A percentile compares a stretch with the other conserved stretches of the same genome.
Evolutionary conservation across 2,113 vertebrate genomes (phyloP).

Genomic region (Lampris incognitus): DNA sequence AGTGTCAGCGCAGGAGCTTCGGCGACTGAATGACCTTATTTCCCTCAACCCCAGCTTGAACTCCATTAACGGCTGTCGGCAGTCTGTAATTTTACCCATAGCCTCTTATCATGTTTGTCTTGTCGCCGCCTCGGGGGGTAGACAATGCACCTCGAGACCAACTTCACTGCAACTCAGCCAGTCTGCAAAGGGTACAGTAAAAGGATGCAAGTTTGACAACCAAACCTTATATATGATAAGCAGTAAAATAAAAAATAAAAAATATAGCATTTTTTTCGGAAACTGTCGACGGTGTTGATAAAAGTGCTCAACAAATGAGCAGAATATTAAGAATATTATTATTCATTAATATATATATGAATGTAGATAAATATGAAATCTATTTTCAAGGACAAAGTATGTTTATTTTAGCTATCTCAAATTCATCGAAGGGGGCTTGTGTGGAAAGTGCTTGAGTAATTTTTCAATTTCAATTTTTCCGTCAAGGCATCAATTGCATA

Average conservation of each 20-base stretch:
- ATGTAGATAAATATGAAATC: too few species aligned
- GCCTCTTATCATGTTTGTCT: conserved; percentile 78
- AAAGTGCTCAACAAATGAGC: too few species aligned
- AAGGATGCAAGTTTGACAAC: conserved; percentile 10
- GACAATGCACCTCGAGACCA: conserved; percentile 56
- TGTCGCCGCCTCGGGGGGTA: conserved; percentile 65
- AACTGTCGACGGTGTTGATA: too few species aligned
- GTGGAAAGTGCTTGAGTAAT: not conserved
- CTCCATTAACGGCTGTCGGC: conserved; percentile 75
- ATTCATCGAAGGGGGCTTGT: not conserved
- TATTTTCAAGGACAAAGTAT: too few species aligned
- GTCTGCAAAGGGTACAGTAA: conserved; percentile 19
- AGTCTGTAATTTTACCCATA: conserved; percentile 82
- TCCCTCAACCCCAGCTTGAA: conserved; percentile 79
- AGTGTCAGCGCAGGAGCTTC: conserved; percentile 30
- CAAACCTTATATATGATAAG: not conserved
- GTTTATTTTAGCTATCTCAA: too few species aligned
- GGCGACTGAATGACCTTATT: conserved; percentile 72
- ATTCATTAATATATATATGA: too few species aligned
- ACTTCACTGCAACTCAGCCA: conserved; percentile 55
- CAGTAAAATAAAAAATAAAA: too few species aligned
- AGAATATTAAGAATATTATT: too few species aligned
- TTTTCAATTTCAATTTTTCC: not conserved
- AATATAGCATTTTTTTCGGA: too few species aligned
- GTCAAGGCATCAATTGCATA: not conserved